Percentiles rank a stretch among this genome's conserved stretches.
phyloP scores from a whole-genome alignment of 2,797 vertebrate species.

The Toxotes lorentzi region DNA sequence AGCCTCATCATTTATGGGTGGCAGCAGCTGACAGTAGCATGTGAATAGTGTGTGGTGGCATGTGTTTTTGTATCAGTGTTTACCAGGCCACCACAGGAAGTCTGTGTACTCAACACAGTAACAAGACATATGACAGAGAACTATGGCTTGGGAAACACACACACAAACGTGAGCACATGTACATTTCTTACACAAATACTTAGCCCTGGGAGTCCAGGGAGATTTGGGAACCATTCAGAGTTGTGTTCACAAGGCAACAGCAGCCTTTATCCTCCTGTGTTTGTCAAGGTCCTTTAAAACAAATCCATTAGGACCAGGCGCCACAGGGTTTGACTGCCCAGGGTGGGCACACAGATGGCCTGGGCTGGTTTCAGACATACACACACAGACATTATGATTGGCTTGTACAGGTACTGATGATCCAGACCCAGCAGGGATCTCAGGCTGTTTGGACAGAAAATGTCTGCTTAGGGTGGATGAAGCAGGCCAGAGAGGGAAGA shows the following conservation, averaged over 20 bases:
- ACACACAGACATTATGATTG: conserved; percentile 40
- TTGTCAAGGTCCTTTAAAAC: conserved; percentile 79
- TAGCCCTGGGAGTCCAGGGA: conserved; percentile 62
- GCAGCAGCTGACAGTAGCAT: conserved; percentile 70
- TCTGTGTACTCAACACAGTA: conserved; percentile 43
- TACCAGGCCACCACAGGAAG: conserved; percentile 49
- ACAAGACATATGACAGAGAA: conserved; percentile 42
- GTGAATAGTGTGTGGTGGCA: conserved; percentile 45
- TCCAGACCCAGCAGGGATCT: conserved; percentile 58
- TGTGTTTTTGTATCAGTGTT: conserved; percentile 61
- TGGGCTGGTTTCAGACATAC: conserved; percentile 38
- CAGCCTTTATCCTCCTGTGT: conserved; percentile 73
- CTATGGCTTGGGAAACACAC: conserved; percentile 67
- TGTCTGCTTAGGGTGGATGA: conserved; percentile 27
- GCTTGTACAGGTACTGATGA: conserved; percentile 58
- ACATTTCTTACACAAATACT: conserved; percentile 44
- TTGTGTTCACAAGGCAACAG: conserved; percentile 60
- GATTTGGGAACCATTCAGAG: conserved; percentile 76
- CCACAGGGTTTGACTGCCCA: conserved; percentile 62
- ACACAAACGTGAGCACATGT: conserved; percentile 38
- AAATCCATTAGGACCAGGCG: conserved; percentile 74
- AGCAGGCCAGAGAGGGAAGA: conserved; percentile 33
- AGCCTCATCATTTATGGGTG: conserved; percentile 49
- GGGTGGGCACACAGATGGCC: conserved; percentile 67
- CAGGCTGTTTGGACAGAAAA: conserved; percentile 53